phyloP scores from a whole-genome alignment of 2,113 vertebrate species.

The Chaetorhynchus papuensis region DNA sequence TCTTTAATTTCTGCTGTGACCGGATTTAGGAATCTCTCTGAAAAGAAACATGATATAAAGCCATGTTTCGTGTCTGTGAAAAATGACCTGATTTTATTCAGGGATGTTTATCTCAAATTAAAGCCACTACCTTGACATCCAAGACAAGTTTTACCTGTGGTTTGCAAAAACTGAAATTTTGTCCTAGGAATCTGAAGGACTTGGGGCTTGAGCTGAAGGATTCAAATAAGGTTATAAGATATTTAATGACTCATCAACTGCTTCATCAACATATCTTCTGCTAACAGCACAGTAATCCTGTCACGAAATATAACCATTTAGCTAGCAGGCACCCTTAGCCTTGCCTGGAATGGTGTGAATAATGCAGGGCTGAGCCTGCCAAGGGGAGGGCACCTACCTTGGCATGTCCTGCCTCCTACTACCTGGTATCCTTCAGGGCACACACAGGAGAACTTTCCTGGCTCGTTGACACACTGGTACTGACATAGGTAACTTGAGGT shows the following conservation, averaged over 20 bases:
- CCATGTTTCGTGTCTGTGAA: background rate
- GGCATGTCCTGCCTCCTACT: constrained; percentile 85
- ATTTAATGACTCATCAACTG: background rate
- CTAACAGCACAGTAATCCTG: background rate
- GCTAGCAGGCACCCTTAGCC: background rate
- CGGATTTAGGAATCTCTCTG: background rate
- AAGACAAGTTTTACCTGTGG: background rate
- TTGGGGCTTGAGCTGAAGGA: background rate
- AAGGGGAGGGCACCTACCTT: constrained; percentile 75
- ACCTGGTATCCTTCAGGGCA: constrained; percentile 94
- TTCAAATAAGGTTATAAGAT: background rate
- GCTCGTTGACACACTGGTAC: constrained; percentile 89
- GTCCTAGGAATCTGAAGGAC: background rate
- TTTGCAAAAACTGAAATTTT: background rate
- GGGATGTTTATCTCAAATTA: background rate
- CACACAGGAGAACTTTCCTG: constrained; percentile 87
- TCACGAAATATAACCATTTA: background rate
- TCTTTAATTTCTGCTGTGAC: background rate
- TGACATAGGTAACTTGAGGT: constrained; percentile 90
- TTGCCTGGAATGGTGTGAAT: background rate
- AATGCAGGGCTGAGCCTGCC: background rate
- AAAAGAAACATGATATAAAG: background rate
- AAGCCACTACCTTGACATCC: background rate
- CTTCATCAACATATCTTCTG: background rate
- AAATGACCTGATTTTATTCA: background rate